These are phyloP conservation scores for Gymnogyps californianus DNA, from an alignment of 2,113 vertebrate species.

Conservation along the genomic window DNA sequence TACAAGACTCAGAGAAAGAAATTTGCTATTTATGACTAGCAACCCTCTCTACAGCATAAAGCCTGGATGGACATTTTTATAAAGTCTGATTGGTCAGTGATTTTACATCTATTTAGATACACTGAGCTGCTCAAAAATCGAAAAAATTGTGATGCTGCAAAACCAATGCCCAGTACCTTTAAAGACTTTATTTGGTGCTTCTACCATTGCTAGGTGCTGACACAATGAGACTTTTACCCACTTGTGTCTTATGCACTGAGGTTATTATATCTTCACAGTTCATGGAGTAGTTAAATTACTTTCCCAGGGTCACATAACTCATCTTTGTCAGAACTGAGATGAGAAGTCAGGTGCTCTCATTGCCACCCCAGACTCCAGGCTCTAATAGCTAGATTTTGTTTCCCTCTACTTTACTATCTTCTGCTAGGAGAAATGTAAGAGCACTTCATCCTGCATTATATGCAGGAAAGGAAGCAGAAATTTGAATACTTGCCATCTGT, in stretches of 20 bases:
- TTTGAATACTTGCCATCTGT: constrained; percentile 25
- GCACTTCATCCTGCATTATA: neutral
- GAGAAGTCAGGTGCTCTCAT: neutral
- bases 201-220: neutral
- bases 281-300: neutral
- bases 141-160: neutral
- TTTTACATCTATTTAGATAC: neutral
- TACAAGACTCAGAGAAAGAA: accelerated
- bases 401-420: neutral
- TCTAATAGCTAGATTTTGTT: neutral
- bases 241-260: neutral
- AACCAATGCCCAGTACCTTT: neutral
- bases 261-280: neutral
- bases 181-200: neutral
- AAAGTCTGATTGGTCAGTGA: neutral
- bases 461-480: neutral
- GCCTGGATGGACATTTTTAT: neutral
- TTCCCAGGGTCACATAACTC: neutral
- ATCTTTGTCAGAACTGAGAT: neutral
- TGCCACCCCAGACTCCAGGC: neutral
- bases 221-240: neutral
- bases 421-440: neutral
- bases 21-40: neutral
- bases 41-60: neutral
- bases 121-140: neutral